These are phyloP conservation scores for Neoaliturus tenellus DNA, from an alignment of 2,888 invertebrate genomes.

Conservation along the genomic window DNA sequence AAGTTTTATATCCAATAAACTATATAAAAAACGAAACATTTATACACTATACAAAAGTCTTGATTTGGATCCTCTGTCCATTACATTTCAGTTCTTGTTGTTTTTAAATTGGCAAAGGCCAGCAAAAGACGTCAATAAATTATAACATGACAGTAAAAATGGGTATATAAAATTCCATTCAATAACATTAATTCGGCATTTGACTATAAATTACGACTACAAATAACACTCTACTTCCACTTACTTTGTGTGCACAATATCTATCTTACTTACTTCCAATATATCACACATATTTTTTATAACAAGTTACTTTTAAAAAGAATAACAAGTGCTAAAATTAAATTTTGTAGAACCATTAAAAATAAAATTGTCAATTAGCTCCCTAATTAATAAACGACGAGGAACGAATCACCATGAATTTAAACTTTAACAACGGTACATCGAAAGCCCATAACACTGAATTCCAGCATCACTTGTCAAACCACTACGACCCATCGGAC, in stretches of 20 bases:
- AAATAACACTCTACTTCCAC: not conserved
- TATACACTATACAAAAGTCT: too few relatives aligned
- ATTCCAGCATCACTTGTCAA: not conserved
- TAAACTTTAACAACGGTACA: not conserved
- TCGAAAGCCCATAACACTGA: slow-evolving; percentile 34
- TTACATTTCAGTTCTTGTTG: too few relatives aligned
- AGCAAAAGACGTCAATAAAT: too few relatives aligned
- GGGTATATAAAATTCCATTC: not conserved
- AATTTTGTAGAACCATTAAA: not conserved
- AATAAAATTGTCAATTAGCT: not conserved
- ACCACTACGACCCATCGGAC: slow-evolving; percentile 13
- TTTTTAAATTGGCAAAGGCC: too few relatives aligned
- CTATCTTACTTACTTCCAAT: not conserved
- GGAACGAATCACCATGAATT: slow-evolving; percentile 19
- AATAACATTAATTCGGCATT: not conserved
- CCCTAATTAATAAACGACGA: slow-evolving; percentile 1
- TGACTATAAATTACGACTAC: not conserved
- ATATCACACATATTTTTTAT: not conserved
- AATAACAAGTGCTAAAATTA: not conserved
- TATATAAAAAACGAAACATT: too few relatives aligned
- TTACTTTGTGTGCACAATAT: not conserved
- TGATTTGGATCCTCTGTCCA: too few relatives aligned
- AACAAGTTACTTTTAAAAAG: not conserved
- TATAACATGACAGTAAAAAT: too few relatives aligned
- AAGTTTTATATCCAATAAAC: too few relatives aligned